A percentile compares a stretch with the other conserved stretches of the same genome.
Evolutionary conservation across 1,140 invertebrate genomes (phyloP).

Genomic region (Acromyrmex heyeri): DNA sequence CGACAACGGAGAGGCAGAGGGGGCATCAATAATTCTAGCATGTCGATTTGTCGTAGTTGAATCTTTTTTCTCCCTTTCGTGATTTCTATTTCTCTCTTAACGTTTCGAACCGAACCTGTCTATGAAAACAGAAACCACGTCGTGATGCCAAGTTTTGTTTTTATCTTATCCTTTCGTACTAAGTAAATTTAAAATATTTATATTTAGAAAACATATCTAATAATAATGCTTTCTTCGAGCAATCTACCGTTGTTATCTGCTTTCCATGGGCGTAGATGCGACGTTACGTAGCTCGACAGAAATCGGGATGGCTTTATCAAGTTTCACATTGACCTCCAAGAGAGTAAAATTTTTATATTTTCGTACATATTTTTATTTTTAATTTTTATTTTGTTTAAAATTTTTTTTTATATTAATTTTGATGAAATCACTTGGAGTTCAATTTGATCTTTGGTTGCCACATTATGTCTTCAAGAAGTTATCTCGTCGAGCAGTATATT

Average conservation of each 20-base stretch:
- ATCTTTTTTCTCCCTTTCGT: not conserved
- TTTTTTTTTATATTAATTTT: not conserved
- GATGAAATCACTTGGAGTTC: not conserved
- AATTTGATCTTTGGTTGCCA: not conserved
- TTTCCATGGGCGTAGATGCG: constrained; percentile 42
- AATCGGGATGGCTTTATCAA: not conserved
- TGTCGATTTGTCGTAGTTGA: constrained; percentile 26
- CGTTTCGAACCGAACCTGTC: not conserved
- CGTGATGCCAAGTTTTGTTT: constrained; percentile 43
- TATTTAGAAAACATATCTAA: not conserved
- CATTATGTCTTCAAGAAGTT: not conserved
- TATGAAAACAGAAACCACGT: not conserved
- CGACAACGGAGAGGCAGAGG: not conserved
- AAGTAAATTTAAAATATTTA: constrained; percentile 13
- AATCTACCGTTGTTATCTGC: constrained; percentile 11
- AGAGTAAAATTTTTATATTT: not conserved
- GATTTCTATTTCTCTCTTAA: constrained; percentile 25
- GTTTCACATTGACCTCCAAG: constrained; percentile 33
- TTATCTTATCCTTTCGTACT: not conserved
- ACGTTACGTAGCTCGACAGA: not conserved
- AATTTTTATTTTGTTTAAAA: not conserved
- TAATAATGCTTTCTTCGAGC: not conserved
- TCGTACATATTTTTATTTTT: not conserved
- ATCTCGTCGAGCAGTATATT: not conserved
- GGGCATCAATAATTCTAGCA: not conserved